Conservation (phyloP, 2,888 invertebrate species). For the Lordiphosa andalusiaca region DNA sequence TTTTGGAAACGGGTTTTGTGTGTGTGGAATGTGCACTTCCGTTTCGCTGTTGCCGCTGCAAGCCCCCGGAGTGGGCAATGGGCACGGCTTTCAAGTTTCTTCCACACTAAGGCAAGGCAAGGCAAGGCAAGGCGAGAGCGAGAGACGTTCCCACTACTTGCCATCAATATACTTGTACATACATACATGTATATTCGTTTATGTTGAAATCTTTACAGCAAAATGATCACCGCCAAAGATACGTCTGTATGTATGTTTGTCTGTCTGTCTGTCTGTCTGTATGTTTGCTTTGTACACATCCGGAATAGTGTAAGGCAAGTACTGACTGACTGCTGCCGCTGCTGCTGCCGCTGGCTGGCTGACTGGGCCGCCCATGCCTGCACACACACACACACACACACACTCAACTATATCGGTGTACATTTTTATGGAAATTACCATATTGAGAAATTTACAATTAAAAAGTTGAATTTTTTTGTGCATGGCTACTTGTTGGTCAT, state of each 20-base stretch:
- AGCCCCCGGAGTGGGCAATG: conserved; percentile 65
- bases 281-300: conserved; percentile 68
- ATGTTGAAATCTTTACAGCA: conserved; percentile 71
- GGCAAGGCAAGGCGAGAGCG: conserved; percentile 7
- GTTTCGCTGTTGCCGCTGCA: conserved; percentile 56
- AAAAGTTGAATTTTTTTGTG: conserved; percentile 27
- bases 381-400: conserved; percentile 18
- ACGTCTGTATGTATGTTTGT: conserved; percentile 15
- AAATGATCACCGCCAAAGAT: conserved; percentile 56
- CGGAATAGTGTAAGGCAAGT: conserved; percentile 62
- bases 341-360: conserved; percentile 1
- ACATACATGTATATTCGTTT: conserved; percentile 58
- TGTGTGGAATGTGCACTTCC: conserved; percentile 75
- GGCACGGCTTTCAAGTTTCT: conserved; percentile 70
- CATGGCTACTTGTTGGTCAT: conserved; percentile 6
- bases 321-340: conserved; percentile 7
- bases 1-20: conserved; percentile 64
- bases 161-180: conserved; percentile 52
- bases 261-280: conserved; percentile 39
- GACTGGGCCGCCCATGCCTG: conserved; percentile 50
- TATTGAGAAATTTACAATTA: conserved; percentile 74
- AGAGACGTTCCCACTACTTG: conserved; percentile 35
- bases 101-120: conserved; percentile 2
- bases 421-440: conserved; percentile 70
- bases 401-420: conserved; percentile 9